A percentile compares a stretch with the other conserved stretches of the same genome.
These are phyloP conservation scores for Protonibea diacanthus DNA, from an alignment of 2,797 vertebrate genomes.

Conservation along the genomic window DNA sequence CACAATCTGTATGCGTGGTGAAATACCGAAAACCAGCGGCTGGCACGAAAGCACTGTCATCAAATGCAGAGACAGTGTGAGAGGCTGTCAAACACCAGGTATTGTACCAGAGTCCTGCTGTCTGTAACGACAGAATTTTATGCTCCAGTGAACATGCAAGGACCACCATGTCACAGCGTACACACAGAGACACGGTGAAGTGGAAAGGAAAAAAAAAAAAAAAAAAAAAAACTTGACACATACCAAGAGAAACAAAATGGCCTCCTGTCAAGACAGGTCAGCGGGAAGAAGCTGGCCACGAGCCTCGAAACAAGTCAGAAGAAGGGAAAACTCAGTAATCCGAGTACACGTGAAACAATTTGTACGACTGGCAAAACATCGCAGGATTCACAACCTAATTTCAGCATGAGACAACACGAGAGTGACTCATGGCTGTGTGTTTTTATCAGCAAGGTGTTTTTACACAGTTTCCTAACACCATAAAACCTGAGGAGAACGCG, in stretches of 20 bases:
- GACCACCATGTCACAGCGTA: conserved; percentile 57
- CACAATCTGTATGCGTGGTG: conserved; percentile 51
- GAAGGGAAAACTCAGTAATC: conserved; percentile 1
- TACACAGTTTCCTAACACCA: conserved; percentile 50
- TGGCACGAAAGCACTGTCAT: conserved; percentile 62
- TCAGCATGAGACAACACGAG: conserved; percentile 26
- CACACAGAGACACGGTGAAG: conserved; percentile 37
- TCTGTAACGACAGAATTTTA: conserved; percentile 62
- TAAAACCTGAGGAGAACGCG: conserved; percentile 51
- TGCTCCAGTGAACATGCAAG: conserved; percentile 61
- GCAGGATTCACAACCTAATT: conserved; percentile 44
- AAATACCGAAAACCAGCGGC: conserved; percentile 50
- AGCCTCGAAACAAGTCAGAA: conserved; percentile 12
- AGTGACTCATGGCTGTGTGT: conserved; percentile 55
- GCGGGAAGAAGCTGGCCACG: conserved; percentile 25
- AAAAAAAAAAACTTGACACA: conserved; percentile 58
- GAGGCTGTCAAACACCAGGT: conserved; percentile 75
- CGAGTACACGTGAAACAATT: background rate
- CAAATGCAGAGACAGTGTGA: conserved; percentile 54
- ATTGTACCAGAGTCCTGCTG: conserved; percentile 67
- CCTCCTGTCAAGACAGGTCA: conserved; percentile 71
- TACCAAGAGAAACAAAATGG: conserved; percentile 69
- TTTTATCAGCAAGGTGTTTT: conserved; percentile 55
- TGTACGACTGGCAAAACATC: conserved; percentile 12
- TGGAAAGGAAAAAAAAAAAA: background rate